Base-by-base conservation (phyloP, 1,140 invertebrate species). In the Trichoplusia ni region DNA sequence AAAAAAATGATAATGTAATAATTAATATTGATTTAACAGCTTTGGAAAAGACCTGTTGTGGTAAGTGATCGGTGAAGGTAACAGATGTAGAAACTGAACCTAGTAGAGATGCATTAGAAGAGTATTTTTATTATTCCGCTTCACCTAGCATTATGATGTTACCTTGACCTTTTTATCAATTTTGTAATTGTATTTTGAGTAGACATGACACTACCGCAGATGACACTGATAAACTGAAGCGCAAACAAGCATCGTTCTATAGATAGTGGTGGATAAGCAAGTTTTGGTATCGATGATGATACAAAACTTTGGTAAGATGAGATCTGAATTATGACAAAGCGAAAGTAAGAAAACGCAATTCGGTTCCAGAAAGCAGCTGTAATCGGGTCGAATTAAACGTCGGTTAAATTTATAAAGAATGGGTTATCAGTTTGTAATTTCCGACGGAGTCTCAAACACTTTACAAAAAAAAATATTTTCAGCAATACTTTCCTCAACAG, bases 1-100 rank as follows among this genome's bases (percentile, higher is more conserved):
- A 47, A 44, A 60, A 35, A 44, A 60, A 35, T 47, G 18, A 60
- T 46, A 69, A 78, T 86, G 69, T 82, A 77, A 73, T 68, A 69
- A 81, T 80, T 81, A 67, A 68, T 78, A 75, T 90, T 86, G 69
- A 69, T 87, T 87, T 79, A 81, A 90, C 88, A 91, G 90, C 88
- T 91, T 91, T 83, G 90, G 89, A 84, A 91, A 91, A 82, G 90
- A 91, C 79, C 84, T 84, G 71, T 89, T 90, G 80, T 91, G 88
- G 88, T 90, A 84, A 90, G 88, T 90, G 72, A 56, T 75, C 61
- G 75, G 75, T 67, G 54, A 79, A 90, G 87, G 84, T 90, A 90
- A 88, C 73, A 33, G 73, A 62, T 37, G 67, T 76, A 77, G 81
- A 84, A 71, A 77, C 42, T 46, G 67, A 72, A 71, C 49, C 64